Evolutionary conservation across 53 echinoderm and acorn worm genomes (phyloP), one percentile per base, ranked within the genome.

Genomic region (Henricia sp.): DNA sequence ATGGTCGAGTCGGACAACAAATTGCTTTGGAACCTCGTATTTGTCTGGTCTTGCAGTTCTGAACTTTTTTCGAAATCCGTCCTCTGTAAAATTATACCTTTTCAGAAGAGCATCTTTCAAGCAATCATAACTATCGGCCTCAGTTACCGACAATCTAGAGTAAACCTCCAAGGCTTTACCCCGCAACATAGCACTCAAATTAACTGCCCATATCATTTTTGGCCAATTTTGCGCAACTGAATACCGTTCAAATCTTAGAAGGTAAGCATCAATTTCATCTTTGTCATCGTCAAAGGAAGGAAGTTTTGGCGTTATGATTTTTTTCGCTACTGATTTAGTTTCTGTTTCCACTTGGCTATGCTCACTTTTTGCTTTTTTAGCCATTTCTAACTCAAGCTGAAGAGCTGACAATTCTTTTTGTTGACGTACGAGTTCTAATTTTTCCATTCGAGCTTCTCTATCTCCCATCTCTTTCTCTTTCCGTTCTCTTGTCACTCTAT

Each of bases 31-130:
- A 28, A 16, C 32, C 13, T 71, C 50, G 32, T 20, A 13, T 28
- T 5, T 50, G 6, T 52, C 2, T 52, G 53, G 73, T 20, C 52
- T 52, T 33, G 52, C 52, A 20, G 19, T 34, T 66, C 30, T 66
- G 38, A 66, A 66, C 67, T 66, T 66, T 9, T 24, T 39, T 35
- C 67, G 8, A 36, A 66, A 66, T 4, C 67, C 67, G 38, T 66
- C 67, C 17, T 66, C 67, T 17, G 67, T 66, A 17, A 66, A 21
- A 4, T 17, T 36, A 66, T 26, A 66, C n/a, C 67, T 35, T 66
- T 66, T 34, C 6, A 66, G 6, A 8, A 66, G 37, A 4, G 37
- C 67, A 16, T 9, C 14, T 39, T 66, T 66, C 17, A 66, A 66
- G n/a, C 23, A 3, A 12, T 55, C 10, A 25, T 66, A 29, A 2